Percentiles rank a stretch among this genome's conserved stretches.
These are phyloP conservation scores for Euborellia annulipes DNA, from an alignment of 1,140 invertebrate genomes.

Conservation along the genomic window DNA sequence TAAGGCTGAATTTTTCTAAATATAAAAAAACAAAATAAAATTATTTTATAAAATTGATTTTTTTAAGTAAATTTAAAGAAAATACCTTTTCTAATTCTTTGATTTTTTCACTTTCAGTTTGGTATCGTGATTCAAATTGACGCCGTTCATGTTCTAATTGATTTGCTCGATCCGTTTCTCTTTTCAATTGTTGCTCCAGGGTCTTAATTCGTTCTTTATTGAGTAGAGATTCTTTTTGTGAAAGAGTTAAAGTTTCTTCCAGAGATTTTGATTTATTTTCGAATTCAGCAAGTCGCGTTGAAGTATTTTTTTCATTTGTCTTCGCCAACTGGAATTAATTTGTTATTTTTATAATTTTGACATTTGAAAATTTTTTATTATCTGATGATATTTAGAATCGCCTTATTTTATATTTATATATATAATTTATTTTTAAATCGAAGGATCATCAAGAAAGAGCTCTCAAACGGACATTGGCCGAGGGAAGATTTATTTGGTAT, in stretches of 20 bases:
- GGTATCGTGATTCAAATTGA: conserved; percentile 19
- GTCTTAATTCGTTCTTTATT: conserved; percentile 18
- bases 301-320: not conserved
- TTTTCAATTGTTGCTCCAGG: conserved; percentile 20
- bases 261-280: conserved; percentile 28
- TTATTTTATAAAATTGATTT: conserved; percentile 17
- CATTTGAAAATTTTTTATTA: too few relatives aligned
- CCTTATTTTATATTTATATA: too few relatives aligned
- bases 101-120: conserved; percentile 24
- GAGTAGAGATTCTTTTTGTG: conserved; percentile 11
- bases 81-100: conserved; percentile 22
- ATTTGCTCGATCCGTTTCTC: conserved; percentile 11
- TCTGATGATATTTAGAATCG: too few relatives aligned
- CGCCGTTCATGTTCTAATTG: conserved; percentile 12
- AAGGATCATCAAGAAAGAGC: too few relatives aligned
- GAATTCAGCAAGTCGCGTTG: not conserved
- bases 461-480: too few relatives aligned
- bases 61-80: conserved; percentile 20
- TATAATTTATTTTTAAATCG: too few relatives aligned
- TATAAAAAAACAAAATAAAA: too few relatives aligned
- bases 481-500: too few relatives aligned
- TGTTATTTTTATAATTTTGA: too few relatives aligned
- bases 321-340: too few relatives aligned
- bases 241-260: conserved; percentile 22
- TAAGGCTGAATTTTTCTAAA: not conserved